Evolutionary conservation across 2,888 invertebrate genomes (phyloP).

Genomic region (Lasioglossum figueresi): DNA sequence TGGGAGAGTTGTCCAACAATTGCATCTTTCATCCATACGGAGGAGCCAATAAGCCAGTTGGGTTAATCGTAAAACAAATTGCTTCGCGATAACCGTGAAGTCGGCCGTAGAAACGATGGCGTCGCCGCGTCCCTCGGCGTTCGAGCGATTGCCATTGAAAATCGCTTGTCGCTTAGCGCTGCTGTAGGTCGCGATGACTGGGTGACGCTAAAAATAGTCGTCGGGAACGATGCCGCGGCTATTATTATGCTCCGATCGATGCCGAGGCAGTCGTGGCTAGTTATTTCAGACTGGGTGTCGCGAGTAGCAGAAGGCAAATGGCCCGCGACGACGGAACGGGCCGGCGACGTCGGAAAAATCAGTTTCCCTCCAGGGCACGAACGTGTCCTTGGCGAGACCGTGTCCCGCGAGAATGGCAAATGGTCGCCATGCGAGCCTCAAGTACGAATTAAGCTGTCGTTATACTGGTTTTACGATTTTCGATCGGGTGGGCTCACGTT

Average conservation of each 20-base stretch:
- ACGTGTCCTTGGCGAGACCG: neutral
- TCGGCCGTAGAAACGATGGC: neutral
- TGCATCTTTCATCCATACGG: neutral
- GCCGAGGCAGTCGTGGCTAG: constrained; percentile 64
- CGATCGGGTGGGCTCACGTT: neutral
- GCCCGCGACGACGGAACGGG: neutral
- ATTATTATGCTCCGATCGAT: constrained; percentile 73
- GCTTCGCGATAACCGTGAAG: neutral
- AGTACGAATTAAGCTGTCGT: neutral
- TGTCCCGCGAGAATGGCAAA: neutral
- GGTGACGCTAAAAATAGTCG: constrained; percentile 71
- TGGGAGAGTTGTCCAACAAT: neutral
- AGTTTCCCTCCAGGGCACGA: neutral
- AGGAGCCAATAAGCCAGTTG: neutral
- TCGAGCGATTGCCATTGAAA: constrained; percentile 70
- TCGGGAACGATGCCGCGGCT: constrained; percentile 67
- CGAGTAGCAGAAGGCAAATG: constrained; percentile 38
- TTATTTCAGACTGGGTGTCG: constrained; percentile 63
- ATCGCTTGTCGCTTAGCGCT: constrained; percentile 52
- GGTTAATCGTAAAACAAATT: neutral
- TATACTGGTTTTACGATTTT: neutral
- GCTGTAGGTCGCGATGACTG: constrained; percentile 73
- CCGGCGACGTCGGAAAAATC: neutral
- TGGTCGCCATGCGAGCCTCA: neutral
- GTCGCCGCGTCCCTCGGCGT: constrained; percentile 14